These are phyloP conservation scores for Thalassoma bifasciatum DNA, from an alignment of 2,113 vertebrate genomes.

Conservation along the genomic window DNA sequence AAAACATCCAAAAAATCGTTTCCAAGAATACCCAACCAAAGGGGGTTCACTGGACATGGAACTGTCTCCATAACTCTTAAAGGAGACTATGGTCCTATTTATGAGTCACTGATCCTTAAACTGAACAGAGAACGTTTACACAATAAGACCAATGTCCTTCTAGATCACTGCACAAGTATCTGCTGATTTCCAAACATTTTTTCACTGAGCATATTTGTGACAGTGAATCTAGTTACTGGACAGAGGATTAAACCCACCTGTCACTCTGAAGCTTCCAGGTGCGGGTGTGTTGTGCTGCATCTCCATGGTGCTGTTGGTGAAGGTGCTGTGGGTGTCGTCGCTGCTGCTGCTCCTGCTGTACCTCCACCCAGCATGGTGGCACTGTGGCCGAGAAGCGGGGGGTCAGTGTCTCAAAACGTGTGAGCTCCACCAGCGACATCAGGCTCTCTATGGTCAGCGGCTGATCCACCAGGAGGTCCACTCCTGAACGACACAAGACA, in stretches of 20 bases:
- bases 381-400: conserved; percentile 98
- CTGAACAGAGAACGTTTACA: not conserved
- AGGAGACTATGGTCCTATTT: no score
- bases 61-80: no score
- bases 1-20: not conserved
- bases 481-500: conserved; percentile 80
- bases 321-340: conserved; percentile 95
- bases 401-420: conserved; percentile 96
- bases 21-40: not conserved
- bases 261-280: conserved; percentile 98
- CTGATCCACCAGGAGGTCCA: conserved; percentile 97
- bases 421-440: conserved; percentile 95
- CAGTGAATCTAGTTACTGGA: no score
- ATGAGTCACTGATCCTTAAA: no score
- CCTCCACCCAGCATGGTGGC: conserved; percentile 98
- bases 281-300: conserved; percentile 97
- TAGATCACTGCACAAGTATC: not conserved
- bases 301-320: conserved; percentile 98
- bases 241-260: conserved; percentile 77
- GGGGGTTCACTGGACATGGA: not conserved
- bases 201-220: no score
- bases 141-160: not conserved
- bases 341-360: conserved; percentile 98
- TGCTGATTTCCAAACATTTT: no score
- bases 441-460: conserved; percentile 90